These are phyloP conservation scores for Xenops minutus DNA, from an alignment of 2,797 vertebrate genomes.

Conservation along the genomic window DNA sequence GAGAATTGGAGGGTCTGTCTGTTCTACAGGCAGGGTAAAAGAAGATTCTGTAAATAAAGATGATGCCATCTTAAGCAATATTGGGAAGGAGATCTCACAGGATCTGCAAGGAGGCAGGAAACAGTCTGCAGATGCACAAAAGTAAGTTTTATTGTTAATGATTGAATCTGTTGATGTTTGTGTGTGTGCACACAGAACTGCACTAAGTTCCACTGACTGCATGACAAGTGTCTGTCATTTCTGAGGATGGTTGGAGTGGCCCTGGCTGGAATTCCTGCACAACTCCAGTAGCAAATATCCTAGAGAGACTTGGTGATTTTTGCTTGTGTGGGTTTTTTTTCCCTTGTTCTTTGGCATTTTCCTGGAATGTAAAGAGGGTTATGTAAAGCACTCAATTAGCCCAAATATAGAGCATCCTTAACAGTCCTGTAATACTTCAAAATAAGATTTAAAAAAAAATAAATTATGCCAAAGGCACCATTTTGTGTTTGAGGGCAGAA, in stretches of 20 bases:
- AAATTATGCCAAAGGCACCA: neutral
- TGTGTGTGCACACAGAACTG: neutral
- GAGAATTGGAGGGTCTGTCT: neutral
- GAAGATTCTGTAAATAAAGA: neutral
- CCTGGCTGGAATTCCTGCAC: neutral
- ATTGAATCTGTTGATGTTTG: neutral
- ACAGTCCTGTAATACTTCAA: neutral
- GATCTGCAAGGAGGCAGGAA: conserved; percentile 52
- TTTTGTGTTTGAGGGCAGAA: neutral
- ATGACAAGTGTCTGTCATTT: neutral
- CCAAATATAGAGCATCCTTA: neutral
- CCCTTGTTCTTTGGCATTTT: neutral
- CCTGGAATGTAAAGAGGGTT: neutral
- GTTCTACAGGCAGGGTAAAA: neutral
- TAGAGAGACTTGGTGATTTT: neutral
- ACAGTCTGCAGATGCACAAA: neutral
- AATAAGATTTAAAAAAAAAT: neutral
- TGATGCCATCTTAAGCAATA: neutral
- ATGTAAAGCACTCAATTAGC: neutral
- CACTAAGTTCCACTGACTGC: neutral
- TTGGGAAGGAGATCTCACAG: neutral
- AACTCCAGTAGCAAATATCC: neutral
- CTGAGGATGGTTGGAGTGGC: neutral
- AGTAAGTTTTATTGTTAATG: conserved; percentile 67
- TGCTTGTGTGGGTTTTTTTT: neutral